Percentiles rank a stretch among this genome's conserved stretches.
Conservation (phyloP, 2,113 vertebrate genomes). For the Toxostoma redivivum region DNA sequence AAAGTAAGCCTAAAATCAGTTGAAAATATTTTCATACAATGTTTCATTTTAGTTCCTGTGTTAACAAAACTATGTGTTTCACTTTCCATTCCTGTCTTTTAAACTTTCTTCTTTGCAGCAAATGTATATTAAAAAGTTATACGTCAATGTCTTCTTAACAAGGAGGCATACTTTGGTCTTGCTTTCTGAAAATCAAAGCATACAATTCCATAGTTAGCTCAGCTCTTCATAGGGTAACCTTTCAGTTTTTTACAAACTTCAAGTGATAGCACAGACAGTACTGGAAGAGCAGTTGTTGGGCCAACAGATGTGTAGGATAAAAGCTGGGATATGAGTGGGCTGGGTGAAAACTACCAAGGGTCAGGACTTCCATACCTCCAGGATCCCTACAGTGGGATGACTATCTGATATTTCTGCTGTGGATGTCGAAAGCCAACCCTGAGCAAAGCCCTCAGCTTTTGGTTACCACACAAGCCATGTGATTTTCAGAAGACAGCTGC, state of each 20-base stretch:
- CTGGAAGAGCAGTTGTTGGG: background rate
- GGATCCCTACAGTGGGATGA: background rate
- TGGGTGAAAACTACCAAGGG: background rate
- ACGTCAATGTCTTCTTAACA: background rate
- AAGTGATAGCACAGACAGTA: rapidly evolving
- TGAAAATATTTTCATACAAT: background rate
- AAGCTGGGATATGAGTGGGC: background rate
- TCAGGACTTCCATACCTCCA: background rate
- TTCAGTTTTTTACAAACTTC: background rate
- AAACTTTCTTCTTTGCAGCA: background rate
- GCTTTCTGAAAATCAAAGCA: background rate
- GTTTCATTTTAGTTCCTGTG: background rate
- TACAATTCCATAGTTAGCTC: background rate
- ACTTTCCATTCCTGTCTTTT: background rate
- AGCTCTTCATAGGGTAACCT: background rate
- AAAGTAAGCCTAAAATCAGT: background rate
- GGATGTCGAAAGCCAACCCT: background rate
- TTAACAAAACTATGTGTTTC: background rate
- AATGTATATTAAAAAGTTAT: background rate
- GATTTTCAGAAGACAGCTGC: background rate
- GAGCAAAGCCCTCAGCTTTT: background rate
- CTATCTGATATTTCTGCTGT: background rate
- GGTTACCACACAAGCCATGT: background rate
- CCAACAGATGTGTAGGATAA: background rate
- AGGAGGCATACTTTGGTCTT: background rate